A percentile compares a stretch with the other conserved stretches of the same genome.
Evolutionary conservation across 2,888 invertebrate genomes (phyloP).

Genomic region (Gastracanthus pulcherrimus): DNA sequence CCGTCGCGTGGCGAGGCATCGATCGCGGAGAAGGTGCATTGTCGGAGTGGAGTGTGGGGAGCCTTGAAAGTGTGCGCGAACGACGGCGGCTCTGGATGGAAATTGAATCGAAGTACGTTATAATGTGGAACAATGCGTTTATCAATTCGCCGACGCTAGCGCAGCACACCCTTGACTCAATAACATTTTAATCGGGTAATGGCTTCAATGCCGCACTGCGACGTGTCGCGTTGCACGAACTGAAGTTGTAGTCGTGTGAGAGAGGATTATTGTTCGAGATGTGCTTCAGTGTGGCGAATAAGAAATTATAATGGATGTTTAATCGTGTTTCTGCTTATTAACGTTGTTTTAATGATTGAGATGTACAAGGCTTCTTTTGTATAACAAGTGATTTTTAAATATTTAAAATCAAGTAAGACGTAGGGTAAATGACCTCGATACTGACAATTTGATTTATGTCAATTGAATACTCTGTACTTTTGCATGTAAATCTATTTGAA

Average conservation of each 20-base stretch:
- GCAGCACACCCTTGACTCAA: constrained; percentile 33
- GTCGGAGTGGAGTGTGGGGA: background rate
- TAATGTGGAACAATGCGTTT: constrained; percentile 51
- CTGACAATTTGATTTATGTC: no score
- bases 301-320: background rate
- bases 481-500: no score
- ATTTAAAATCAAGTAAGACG: background rate
- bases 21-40: background rate
- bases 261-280: constrained; percentile 1
- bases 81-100: background rate
- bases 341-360: no score
- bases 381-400: background rate
- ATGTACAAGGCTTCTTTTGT: background rate
- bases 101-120: constrained; percentile 18
- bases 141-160: constrained; percentile 29
- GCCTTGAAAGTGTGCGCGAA: constrained; percentile 9
- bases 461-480: no score
- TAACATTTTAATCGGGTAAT: constrained; percentile 45
- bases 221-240: background rate
- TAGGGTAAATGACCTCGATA: no score
- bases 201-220: constrained; percentile 14
- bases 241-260: background rate
- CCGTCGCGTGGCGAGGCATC: no score
- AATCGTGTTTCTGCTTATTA: background rate
- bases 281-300: background rate